Evolutionary conservation across 2,888 invertebrate species (phyloP).

Genomic region (Oscheius onirici): DNA sequence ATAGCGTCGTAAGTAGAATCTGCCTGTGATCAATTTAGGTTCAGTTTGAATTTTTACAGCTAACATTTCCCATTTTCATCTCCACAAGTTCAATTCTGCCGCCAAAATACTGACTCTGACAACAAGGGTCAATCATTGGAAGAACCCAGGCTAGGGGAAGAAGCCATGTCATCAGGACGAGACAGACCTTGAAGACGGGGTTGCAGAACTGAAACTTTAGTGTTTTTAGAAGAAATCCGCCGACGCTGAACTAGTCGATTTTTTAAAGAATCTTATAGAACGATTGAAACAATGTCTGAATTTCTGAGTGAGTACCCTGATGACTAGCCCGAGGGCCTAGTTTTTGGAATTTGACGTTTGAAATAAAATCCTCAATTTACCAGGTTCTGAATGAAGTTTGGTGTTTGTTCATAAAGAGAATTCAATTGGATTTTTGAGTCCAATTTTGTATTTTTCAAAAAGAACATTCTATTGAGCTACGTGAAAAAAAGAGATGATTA

Average conservation of each 20-base stretch:
- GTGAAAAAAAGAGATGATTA: too few relatives aligned
- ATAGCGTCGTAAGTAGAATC: conserved; percentile 28
- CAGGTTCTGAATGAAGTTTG: too few relatives aligned
- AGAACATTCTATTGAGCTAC: too few relatives aligned
- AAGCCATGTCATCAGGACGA: conserved; percentile 34
- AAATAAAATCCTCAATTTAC: too few relatives aligned
- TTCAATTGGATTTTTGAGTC: too few relatives aligned
- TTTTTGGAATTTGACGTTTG: too few relatives aligned
- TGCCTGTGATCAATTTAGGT: not conserved
- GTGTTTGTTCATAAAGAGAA: too few relatives aligned
- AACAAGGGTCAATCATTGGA: conserved; percentile 33
- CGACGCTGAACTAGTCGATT: not conserved
- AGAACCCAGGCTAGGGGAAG: conserved; percentile 27
- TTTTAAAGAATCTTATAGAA: not conserved
- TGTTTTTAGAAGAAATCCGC: not conserved
- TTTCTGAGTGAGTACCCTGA: too few relatives aligned
- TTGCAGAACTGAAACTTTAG: conserved; percentile 32
- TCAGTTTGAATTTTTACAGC: not conserved
- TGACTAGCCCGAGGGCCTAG: too few relatives aligned
- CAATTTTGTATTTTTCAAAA: too few relatives aligned
- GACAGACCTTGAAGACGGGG: conserved; percentile 30
- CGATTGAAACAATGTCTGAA: not conserved
- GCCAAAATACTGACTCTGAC: conserved; percentile 30
- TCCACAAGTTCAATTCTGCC: conserved; percentile 30
- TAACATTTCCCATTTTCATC: conserved; percentile 21